A percentile compares a stretch with the other conserved stretches of the same genome.
Evolutionary conservation across 1,140 invertebrate genomes (phyloP).

Genomic region (Capitella teleta): DNA sequence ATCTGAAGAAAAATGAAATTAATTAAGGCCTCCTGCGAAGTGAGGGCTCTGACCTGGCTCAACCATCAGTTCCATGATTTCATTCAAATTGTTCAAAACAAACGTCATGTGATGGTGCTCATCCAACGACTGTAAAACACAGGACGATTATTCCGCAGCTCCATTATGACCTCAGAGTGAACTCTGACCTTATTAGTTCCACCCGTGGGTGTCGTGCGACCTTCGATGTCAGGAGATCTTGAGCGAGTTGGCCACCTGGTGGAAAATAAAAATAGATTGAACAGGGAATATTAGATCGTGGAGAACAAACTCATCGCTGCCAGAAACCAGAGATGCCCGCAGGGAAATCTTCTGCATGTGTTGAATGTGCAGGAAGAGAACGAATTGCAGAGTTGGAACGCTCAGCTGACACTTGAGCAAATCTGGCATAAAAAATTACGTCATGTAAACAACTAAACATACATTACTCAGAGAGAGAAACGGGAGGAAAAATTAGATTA

Average conservation of each 20-base stretch:
- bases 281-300: too few relatives aligned
- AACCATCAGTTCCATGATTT: conserved; percentile 36
- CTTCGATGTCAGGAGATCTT: conserved; percentile 1
- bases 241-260: not conserved
- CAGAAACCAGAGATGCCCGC: conserved; percentile 34
- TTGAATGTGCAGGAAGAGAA: conserved; percentile 39
- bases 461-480: too few relatives aligned
- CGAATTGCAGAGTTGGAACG: conserved; percentile 34
- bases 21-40: too few relatives aligned
- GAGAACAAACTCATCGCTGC: conserved; percentile 37
- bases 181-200: not conserved
- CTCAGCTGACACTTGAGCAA: conserved; percentile 19
- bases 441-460: too few relatives aligned
- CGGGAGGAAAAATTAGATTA: too few relatives aligned
- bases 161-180: not conserved
- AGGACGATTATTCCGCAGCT: not conserved
- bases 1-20: conserved; percentile 1
- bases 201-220: not conserved
- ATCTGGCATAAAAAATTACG: too few relatives aligned
- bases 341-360: conserved; percentile 38
- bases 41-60: conserved; percentile 24
- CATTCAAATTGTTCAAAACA: conserved; percentile 34
- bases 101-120: conserved; percentile 22
- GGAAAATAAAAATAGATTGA: too few relatives aligned
- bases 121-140: conserved; percentile 6